A percentile compares a stretch with the other conserved stretches of the same genome.
phyloP scores from a whole-genome alignment of 2,797 vertebrate species.

The Masticophis lateralis region DNA sequence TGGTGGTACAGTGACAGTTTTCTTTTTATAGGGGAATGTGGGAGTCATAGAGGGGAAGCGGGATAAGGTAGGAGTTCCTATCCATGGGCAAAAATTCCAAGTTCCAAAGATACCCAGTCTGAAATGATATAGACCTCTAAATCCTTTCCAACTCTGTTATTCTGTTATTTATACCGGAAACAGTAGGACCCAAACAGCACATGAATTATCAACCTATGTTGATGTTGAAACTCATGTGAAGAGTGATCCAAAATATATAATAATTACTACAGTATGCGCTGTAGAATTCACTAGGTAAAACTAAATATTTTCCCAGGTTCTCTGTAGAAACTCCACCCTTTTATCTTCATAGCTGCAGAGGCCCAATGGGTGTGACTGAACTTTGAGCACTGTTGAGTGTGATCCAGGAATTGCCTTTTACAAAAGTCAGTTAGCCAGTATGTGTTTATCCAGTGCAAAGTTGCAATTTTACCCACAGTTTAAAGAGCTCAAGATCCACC shows the following conservation, averaged over 20 bases:
- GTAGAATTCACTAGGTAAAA: background rate
- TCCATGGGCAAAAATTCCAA: background rate
- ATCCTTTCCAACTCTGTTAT: too few species aligned
- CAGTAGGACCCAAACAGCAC: background rate
- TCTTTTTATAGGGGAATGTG: background rate
- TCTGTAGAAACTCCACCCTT: background rate
- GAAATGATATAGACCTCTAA: too few species aligned
- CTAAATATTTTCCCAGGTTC: background rate
- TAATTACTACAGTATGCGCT: background rate
- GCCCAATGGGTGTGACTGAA: background rate
- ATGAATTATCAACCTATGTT: background rate
- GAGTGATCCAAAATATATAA: background rate
- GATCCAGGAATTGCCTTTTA: background rate
- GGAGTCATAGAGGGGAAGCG: background rate
- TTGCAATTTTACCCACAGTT: background rate
- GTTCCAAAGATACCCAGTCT: background rate
- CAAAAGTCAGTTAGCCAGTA: background rate
- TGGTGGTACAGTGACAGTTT: background rate
- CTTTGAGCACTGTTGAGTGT: background rate
- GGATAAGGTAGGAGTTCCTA: background rate
- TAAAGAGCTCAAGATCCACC: background rate
- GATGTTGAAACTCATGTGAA: background rate
- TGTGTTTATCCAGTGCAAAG: background rate
- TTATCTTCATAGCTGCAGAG: background rate
- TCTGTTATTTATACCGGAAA: background rate